Conservation (phyloP, 1,140 invertebrate genomes). For the Plectrocnemia conspersa region DNA sequence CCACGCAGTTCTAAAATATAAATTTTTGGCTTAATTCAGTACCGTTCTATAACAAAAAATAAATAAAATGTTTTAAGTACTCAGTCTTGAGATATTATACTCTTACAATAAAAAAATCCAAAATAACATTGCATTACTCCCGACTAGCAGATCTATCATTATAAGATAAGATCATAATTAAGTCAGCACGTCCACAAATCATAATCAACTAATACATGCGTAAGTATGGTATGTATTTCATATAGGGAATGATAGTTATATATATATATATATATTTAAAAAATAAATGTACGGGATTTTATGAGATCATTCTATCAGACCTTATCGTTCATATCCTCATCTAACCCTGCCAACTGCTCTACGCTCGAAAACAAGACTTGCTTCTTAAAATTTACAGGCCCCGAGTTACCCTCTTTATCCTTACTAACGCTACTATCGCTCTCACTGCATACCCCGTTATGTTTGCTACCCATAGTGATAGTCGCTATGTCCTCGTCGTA, state of each 20-base stretch:
- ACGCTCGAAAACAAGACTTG: slow-evolving; percentile 30
- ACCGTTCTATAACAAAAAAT: slow-evolving; percentile 4
- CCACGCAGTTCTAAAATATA: neutral
- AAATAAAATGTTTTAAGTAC: slow-evolving; percentile 5
- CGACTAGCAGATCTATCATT: neutral
- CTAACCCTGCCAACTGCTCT: slow-evolving; percentile 29
- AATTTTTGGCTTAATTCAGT: slow-evolving; percentile 6
- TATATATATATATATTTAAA: no score
- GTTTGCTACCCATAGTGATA: slow-evolving; percentile 8
- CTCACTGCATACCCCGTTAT: neutral
- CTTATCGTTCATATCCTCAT: neutral
- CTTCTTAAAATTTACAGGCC: slow-evolving; percentile 15
- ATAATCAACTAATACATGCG: no score
- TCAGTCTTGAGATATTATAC: slow-evolving; percentile 1
- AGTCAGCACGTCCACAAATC: no score
- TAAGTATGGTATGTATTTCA: no score
- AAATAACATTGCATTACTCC: neutral
- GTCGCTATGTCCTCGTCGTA: slow-evolving; percentile 25
- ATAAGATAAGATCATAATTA: no score
- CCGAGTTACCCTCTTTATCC: neutral
- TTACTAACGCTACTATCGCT: neutral
- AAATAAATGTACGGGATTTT: slow-evolving; percentile 5
- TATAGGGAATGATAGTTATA: no score
- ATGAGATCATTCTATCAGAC: neutral
- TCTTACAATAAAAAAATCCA: slow-evolving; percentile 1